A percentile compares a stretch with the other conserved stretches of the same genome.
Conservation (phyloP, 2,797 vertebrate genomes). For the Urophycis tenuis region DNA sequence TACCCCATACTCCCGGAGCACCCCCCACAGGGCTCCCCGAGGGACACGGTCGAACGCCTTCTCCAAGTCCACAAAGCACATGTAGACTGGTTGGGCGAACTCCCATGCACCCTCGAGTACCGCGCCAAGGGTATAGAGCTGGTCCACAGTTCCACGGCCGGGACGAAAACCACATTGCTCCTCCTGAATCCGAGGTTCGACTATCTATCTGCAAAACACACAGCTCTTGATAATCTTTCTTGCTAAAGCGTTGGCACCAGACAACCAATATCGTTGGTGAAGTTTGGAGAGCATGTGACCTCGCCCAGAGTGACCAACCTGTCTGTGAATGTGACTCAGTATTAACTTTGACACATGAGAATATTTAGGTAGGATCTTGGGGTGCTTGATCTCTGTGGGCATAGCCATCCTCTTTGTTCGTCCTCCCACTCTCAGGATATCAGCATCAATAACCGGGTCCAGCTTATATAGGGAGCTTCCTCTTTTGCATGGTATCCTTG, state of each 20-base stretch:
- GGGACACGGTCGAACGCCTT: no score
- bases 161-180: no score
- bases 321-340: constrained; percentile 7
- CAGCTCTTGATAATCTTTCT: background rate
- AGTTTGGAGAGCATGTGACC: constrained; percentile 14
- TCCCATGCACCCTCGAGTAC: no score
- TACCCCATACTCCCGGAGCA: no score
- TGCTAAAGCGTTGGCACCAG: constrained; percentile 9
- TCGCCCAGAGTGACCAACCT: constrained; percentile 16
- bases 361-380: constrained; percentile 7
- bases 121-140: no score
- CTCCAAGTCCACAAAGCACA: no score
- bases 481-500: no score
- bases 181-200: no score
- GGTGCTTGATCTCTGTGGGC: background rate
- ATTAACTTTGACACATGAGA: constrained; percentile 14
- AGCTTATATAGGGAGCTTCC: background rate
- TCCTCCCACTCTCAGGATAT: constrained; percentile 6
- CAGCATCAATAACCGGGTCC: background rate
- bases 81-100: no score
- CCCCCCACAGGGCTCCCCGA: no score
- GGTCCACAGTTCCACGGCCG: no score
- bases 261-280: constrained; percentile 8
- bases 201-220: constrained; percentile 14
- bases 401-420: background rate